Evolutionary conservation across 1,140 invertebrate species (phyloP).

Genomic region (Saccostrea echinata): DNA sequence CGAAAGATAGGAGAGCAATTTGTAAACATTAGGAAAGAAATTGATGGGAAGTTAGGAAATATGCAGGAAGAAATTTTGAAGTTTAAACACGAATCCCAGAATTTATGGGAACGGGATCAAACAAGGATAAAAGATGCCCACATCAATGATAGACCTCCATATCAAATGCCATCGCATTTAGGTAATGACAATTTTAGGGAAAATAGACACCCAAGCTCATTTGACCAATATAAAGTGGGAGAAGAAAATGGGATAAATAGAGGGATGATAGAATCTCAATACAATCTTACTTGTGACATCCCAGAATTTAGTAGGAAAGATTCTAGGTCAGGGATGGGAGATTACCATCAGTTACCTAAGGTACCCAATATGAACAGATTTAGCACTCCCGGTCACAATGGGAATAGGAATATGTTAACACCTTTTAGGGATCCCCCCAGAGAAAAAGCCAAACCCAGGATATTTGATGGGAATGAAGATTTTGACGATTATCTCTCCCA

Average conservation of each 20-base stretch:
- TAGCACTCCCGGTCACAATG: neutral
- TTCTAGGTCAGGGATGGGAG: constrained; percentile 14
- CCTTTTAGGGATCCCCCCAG: too few relatives aligned
- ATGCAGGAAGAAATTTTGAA: constrained; percentile 10
- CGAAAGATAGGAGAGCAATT: too few relatives aligned
- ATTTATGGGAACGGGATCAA: neutral
- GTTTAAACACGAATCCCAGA: constrained; percentile 9
- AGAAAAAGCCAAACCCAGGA: too few relatives aligned
- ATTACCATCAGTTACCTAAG: neutral
- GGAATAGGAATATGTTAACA: neutral
- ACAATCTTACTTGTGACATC: too few relatives aligned
- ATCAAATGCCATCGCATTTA: too few relatives aligned
- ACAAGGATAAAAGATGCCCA: neutral
- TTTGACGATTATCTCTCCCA: too few relatives aligned
- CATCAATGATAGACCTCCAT: too few relatives aligned
- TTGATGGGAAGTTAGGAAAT: constrained; percentile 21
- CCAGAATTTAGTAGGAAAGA: too few relatives aligned
- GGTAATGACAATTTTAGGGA: neutral
- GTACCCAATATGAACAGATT: constrained; percentile 13
- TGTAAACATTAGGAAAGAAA: too few relatives aligned
- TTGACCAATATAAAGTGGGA: neutral
- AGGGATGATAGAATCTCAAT: too few relatives aligned
- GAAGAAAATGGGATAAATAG: too few relatives aligned
- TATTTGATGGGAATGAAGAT: too few relatives aligned
- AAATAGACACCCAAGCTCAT: neutral